Percentiles rank a stretch among this genome's conserved stretches.
Conservation (phyloP, 2,113 vertebrate species). For the Xenotilapia leptura region DNA sequence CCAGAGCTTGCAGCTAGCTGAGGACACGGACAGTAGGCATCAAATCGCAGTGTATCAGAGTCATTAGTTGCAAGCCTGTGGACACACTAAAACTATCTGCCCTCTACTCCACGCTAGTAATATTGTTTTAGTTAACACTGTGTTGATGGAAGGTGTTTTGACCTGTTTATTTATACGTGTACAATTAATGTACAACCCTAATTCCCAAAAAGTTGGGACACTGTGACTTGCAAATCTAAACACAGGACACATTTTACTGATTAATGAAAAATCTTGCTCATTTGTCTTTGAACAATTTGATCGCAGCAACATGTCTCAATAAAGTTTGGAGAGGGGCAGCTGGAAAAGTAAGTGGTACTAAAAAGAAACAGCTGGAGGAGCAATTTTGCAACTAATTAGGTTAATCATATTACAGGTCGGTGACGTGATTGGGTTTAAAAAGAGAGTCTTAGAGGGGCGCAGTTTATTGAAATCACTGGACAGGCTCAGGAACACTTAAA, state of each 20-base stretch:
- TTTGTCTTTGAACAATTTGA: not conserved
- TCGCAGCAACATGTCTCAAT: not conserved
- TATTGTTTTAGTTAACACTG: not conserved
- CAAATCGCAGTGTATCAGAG: not conserved
- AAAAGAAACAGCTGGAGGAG: not conserved
- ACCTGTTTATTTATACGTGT: not conserved
- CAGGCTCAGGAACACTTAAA: not conserved
- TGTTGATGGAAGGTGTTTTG: not conserved
- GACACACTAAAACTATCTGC: not conserved
- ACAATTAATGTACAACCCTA: not conserved
- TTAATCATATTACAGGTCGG: not conserved
- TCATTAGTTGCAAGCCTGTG: not conserved
- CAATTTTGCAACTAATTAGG: not conserved
- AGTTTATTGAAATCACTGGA: not conserved
- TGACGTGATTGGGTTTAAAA: not conserved
- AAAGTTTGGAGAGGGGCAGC: not conserved
- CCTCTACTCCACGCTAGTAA: not conserved
- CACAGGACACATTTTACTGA: not conserved
- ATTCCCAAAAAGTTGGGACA: not conserved
- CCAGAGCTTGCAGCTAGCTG: not conserved
- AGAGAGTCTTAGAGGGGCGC: not conserved
- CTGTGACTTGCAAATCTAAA: not conserved
- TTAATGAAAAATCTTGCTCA: not conserved
- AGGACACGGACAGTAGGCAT: not conserved
- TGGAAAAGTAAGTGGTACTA: not conserved